Evolutionary conservation across 1,140 invertebrate genomes (phyloP).

Genomic region (Ephestia elutella): DNA sequence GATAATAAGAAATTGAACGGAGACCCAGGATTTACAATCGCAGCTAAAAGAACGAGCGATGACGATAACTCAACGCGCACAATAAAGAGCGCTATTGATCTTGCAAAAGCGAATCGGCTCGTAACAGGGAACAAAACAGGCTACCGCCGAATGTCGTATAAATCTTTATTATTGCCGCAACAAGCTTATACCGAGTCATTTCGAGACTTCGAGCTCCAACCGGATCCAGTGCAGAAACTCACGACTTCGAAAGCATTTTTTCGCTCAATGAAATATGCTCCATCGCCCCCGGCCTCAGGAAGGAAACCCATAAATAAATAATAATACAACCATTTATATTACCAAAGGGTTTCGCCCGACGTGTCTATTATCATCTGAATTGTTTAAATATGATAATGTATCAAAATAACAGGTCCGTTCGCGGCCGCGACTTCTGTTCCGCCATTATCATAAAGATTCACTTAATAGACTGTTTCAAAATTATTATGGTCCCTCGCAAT

Average conservation of each 20-base stretch:
- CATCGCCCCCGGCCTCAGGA: constrained; percentile 58
- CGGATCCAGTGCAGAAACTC: constrained; percentile 60
- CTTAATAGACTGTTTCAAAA: constrained; percentile 70
- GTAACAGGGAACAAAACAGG: constrained; percentile 70
- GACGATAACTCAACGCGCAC: constrained; percentile 59
- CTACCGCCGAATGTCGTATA: constrained; percentile 71
- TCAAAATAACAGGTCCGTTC: constrained; percentile 67
- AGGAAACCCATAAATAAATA: constrained; percentile 73
- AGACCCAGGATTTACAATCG: constrained; percentile 40
- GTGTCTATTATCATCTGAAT: constrained; percentile 73
- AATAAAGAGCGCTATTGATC: constrained; percentile 70
- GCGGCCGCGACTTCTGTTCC: constrained; percentile 68
- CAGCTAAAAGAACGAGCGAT: constrained; percentile 47
- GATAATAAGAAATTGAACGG: constrained; percentile 50
- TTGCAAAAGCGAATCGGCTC: constrained; percentile 66
- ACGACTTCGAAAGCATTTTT: constrained; percentile 67
- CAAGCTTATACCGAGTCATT: constrained; percentile 65
- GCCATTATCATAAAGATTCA: constrained; percentile 70
- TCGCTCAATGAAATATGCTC: constrained; percentile 70
- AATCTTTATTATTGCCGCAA: constrained; percentile 73
- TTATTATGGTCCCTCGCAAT: constrained; percentile 64
- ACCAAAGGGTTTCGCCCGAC: constrained; percentile 71
- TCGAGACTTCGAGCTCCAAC: constrained; percentile 56
- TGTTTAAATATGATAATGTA: constrained; percentile 74
- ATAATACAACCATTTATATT: constrained; percentile 73